Evolutionary conservation across 2,113 vertebrate species (phyloP).

Genomic region (Chaetodon trifascialis): DNA sequence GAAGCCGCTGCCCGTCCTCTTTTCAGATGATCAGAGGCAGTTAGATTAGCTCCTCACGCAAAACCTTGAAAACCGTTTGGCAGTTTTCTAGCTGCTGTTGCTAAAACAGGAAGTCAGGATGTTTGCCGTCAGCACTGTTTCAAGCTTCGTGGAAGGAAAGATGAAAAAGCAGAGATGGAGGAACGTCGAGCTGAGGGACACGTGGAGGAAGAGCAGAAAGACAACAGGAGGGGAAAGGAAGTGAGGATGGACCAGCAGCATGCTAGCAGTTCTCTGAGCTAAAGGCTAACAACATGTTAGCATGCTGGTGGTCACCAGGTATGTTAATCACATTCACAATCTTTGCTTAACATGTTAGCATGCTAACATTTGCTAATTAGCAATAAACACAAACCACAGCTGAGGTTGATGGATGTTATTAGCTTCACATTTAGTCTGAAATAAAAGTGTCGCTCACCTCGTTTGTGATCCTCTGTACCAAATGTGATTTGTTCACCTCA

Average conservation of each 20-base stretch:
- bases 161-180: neutral
- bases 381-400: too few relatives aligned
- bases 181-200: neutral
- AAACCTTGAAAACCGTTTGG: slow-evolving; percentile 3
- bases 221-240: neutral
- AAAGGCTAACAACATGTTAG: neutral
- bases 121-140: neutral
- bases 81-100: neutral
- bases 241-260: neutral
- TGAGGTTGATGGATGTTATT: too few relatives aligned
- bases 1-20: neutral
- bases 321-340: neutral
- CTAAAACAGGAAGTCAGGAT: neutral
- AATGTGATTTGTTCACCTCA: neutral
- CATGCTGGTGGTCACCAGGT: neutral
- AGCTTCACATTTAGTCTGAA: too few relatives aligned
- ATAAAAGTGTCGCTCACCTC: too few relatives aligned
- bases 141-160: neutral
- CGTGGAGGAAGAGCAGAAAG: neutral
- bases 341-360: neutral
- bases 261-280: neutral
- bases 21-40: neutral
- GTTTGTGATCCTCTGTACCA: too few relatives aligned
- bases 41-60: neutral
- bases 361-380: neutral